These are phyloP conservation scores for Fissipunctia ypsillon DNA, from an alignment of 2,888 invertebrate genomes.

Conservation along the genomic window DNA sequence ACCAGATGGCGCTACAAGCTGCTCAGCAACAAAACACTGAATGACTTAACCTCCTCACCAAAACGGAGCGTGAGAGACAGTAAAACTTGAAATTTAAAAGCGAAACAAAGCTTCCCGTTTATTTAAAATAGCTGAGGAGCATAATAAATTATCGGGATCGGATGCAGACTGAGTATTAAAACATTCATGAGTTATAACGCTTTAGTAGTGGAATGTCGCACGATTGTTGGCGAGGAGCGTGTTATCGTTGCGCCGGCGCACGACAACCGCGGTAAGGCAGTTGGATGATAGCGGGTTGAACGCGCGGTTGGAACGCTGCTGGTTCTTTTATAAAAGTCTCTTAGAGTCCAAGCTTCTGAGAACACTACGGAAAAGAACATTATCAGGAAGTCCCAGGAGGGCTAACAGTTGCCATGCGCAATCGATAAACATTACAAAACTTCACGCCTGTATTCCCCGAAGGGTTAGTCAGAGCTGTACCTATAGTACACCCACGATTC, in stretches of 20 bases:
- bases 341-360: too few relatives aligned
- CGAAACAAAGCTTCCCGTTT: conserved; percentile 66
- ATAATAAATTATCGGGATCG: conserved; percentile 69
- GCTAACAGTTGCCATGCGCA: too few relatives aligned
- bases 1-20: background rate
- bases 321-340: too few relatives aligned
- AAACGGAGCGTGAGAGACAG: conserved; percentile 46
- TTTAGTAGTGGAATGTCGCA: conserved; percentile 71
- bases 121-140: conserved; percentile 65
- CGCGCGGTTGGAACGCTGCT: conserved; percentile 45
- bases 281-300: conserved; percentile 30
- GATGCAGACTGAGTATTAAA: conserved; percentile 71
- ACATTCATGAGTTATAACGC: conserved; percentile 78
- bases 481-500: too few relatives aligned
- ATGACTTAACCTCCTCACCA: conserved; percentile 9
- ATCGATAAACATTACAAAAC: too few relatives aligned
- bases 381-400: too few relatives aligned
- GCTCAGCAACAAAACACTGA: background rate
- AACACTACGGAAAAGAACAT: too few relatives aligned
- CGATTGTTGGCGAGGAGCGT: conserved; percentile 69
- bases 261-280: conserved; percentile 62
- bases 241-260: conserved; percentile 70
- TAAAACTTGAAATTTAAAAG: conserved; percentile 54
- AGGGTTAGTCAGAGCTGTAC: too few relatives aligned
- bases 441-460: too few relatives aligned